These are phyloP conservation scores for Euplagia quadripunctaria DNA, from an alignment of 2,888 invertebrate species.

Conservation along the genomic window DNA sequence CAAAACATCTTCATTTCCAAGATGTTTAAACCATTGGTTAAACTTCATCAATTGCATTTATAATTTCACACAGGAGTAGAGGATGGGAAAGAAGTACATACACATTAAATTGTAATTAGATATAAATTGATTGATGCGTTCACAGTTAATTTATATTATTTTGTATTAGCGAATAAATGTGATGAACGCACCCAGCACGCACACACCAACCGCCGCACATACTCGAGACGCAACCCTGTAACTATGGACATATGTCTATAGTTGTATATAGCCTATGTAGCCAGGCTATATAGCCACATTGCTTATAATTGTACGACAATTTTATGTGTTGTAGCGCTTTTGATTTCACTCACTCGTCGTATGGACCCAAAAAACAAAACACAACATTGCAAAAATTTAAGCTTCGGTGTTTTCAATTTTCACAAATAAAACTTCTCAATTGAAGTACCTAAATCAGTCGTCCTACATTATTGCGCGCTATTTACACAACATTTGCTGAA, in stretches of 20 bases:
- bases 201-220: conserved; percentile 63
- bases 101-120: conserved; percentile 4
- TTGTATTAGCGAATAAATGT: conserved; percentile 35
- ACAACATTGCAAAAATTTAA: too few species aligned
- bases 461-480: too few species aligned
- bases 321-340: neutral
- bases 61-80: conserved; percentile 25
- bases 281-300: conserved; percentile 23
- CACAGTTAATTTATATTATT: conserved; percentile 21
- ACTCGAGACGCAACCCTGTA: conserved; percentile 51
- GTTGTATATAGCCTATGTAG: too few species aligned
- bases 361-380: neutral
- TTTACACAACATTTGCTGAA: too few species aligned
- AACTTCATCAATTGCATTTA: conserved; percentile 14
- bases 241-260: conserved; percentile 28
- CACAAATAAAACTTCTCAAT: too few species aligned
- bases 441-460: too few species aligned
- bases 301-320: conserved; percentile 24
- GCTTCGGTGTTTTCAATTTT: too few species aligned
- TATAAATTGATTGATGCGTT: conserved; percentile 1
- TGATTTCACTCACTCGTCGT: too few species aligned
- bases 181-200: conserved; percentile 64
- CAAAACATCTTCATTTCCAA: conserved; percentile 55
- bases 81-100: conserved; percentile 5
- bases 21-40: conserved; percentile 8